phyloP scores from a whole-genome alignment of 92 coral and sea anemone species.

The Zoanthus sansibaricus region DNA sequence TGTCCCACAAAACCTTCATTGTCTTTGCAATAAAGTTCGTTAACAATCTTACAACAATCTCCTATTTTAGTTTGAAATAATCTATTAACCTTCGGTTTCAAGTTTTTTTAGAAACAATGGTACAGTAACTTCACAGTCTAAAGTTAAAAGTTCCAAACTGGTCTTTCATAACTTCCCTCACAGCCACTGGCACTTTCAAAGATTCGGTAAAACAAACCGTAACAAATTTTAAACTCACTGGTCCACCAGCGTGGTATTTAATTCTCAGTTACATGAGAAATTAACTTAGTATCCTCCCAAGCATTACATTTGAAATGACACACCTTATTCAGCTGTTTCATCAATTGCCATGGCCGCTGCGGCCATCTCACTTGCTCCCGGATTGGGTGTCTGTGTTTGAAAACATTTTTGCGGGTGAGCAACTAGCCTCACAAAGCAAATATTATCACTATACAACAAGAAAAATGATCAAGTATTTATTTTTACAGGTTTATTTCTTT shows the following conservation, averaged over 20 bases:
- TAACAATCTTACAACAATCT: conserved; percentile 1
- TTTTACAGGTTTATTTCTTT: not conserved
- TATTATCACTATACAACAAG: not conserved
- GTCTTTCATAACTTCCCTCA: not conserved
- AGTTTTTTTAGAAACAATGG: not conserved
- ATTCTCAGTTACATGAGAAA: conserved; percentile 14
- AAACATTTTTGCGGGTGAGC: conserved; percentile 7
- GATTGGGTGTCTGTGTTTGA: conserved; percentile 18
- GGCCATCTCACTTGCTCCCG: not conserved
- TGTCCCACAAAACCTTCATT: conserved; percentile 28
- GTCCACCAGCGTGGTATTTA: conserved; percentile 5
- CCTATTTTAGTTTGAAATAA: not conserved
- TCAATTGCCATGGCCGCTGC: not conserved
- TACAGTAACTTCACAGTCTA: conserved; percentile 4
- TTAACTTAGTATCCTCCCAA: conserved; percentile 21
- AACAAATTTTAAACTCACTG: conserved; percentile 21
- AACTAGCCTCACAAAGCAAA: not conserved
- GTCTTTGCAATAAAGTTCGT: conserved; percentile 18
- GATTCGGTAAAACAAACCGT: conserved; percentile 1
- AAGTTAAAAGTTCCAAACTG: conserved; percentile 7
- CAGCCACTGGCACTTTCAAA: not conserved
- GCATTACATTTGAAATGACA: conserved; percentile 11
- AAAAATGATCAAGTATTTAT: not conserved
- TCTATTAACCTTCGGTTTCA: conserved; percentile 7
- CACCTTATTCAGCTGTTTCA: not conserved